Conservation (phyloP, 2,888 invertebrate species). For the Rhaphigaster nebulosa region DNA sequence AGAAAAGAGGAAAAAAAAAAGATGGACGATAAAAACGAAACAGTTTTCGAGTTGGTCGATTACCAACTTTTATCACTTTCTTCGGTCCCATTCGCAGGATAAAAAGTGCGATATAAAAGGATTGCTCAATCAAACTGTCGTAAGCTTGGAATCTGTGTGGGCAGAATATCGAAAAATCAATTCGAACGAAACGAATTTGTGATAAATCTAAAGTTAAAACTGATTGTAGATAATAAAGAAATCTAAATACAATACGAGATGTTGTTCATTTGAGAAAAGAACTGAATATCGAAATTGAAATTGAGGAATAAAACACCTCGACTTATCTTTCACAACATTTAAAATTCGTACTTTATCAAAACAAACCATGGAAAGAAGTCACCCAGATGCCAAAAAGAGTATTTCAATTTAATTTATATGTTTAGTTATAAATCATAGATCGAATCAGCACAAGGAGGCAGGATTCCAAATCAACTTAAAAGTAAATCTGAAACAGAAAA, state of each 20-base stretch:
- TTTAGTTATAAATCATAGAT: too few species aligned
- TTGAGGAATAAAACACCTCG: too few species aligned
- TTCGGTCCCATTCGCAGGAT: not conserved
- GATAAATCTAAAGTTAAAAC: not conserved
- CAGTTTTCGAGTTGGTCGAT: not conserved
- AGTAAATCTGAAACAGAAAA: too few species aligned
- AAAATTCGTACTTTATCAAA: too few species aligned
- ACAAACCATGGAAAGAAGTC: too few species aligned
- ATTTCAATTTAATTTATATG: too few species aligned
- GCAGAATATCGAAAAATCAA: not conserved
- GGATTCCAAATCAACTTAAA: too few species aligned
- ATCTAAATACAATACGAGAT: not conserved
- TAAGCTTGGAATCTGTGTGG: not conserved
- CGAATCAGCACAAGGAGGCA: too few species aligned
- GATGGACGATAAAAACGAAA: slow-evolving; percentile 1
- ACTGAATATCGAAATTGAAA: too few species aligned
- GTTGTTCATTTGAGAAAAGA: too few species aligned
- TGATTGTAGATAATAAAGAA: not conserved
- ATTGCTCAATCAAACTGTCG: slow-evolving; percentile 22
- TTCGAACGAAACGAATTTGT: not conserved
- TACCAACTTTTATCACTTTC: slow-evolving; percentile 34
- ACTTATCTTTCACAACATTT: too few species aligned
- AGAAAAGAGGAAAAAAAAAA: not conserved
- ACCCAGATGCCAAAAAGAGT: too few species aligned
- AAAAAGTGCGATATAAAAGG: not conserved